phyloP scores from a whole-genome alignment of 1,140 invertebrate genomes.

The Oryzaephilus surinamensis region DNA sequence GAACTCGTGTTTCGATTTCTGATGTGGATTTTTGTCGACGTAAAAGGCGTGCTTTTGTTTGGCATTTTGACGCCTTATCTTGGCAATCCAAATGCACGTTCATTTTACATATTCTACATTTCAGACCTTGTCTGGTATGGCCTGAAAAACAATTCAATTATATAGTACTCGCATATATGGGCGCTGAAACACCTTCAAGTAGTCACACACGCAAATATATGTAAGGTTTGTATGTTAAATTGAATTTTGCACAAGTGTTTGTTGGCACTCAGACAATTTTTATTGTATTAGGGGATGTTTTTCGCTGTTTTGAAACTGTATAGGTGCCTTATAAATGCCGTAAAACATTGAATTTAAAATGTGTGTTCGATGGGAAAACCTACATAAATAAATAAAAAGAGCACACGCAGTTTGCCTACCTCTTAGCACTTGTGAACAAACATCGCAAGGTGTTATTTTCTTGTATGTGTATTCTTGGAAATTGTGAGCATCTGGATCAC shows the following conservation, averaged over 20 bases:
- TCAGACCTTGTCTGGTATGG: conserved; percentile 82
- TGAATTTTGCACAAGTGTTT: too few species aligned
- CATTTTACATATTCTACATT: conserved; percentile 81
- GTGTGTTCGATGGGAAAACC: too few species aligned
- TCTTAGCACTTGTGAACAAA: conserved; percentile 83
- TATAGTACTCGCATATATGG: too few species aligned
- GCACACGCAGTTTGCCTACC: too few species aligned
- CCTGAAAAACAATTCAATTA: conserved; percentile 42
- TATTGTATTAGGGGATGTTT: too few species aligned
- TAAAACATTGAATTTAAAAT: not conserved
- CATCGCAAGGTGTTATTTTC: conserved; percentile 89
- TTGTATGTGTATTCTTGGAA: conserved; percentile 92
- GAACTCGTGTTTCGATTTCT: conserved; percentile 56
- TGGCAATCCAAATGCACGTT: conserved; percentile 86
- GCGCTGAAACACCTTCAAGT: too few species aligned
- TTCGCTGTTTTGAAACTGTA: too few species aligned
- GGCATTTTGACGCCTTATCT: conserved; percentile 67
- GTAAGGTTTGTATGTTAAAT: too few species aligned
- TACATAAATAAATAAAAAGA: too few species aligned
- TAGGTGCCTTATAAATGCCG: not conserved
- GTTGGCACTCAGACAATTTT: too few species aligned
- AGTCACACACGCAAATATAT: too few species aligned
- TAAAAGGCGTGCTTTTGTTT: conserved; percentile 70
- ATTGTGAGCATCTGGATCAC: conserved; percentile 59
- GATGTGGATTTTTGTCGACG: conserved; percentile 79